These are phyloP conservation scores for Luperina testacea DNA, from an alignment of 2,888 invertebrate genomes.

Conservation along the genomic window DNA sequence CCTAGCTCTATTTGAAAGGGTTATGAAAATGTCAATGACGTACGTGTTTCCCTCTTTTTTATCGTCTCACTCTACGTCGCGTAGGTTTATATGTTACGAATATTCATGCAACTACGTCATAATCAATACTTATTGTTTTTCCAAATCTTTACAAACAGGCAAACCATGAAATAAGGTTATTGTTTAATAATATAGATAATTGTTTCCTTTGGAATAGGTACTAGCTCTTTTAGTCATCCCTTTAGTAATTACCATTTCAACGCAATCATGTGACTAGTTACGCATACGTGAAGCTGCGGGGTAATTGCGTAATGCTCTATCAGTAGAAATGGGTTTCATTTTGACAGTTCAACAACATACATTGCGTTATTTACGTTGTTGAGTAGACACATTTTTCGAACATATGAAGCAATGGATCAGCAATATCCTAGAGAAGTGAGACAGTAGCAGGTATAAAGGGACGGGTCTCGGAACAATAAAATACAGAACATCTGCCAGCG, in stretches of 20 bases:
- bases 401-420: too few relatives aligned
- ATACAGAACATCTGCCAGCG: too few relatives aligned
- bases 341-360: too few relatives aligned
- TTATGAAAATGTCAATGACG: constrained; percentile 45
- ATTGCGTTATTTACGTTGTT: too few relatives aligned
- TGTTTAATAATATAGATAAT: constrained; percentile 18
- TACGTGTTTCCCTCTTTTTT: constrained; percentile 31
- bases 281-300: background rate
- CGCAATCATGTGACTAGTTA: constrained; percentile 32
- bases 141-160: constrained; percentile 39
- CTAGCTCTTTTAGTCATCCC: constrained; percentile 1
- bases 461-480: too few relatives aligned
- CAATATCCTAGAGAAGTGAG: too few relatives aligned
- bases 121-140: constrained; percentile 46
- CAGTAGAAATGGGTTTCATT: too few relatives aligned
- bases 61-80: background rate
- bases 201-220: constrained; percentile 34
- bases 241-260: constrained; percentile 25
- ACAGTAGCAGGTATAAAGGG: too few relatives aligned
- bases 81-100: constrained; percentile 14
- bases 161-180: constrained; percentile 44
- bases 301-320: too few relatives aligned
- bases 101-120: constrained; percentile 37
- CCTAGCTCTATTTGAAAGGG: constrained; percentile 33
- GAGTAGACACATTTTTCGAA: too few relatives aligned